phyloP scores from a whole-genome alignment of 2,888 invertebrate genomes.

The Anthophora plumipes region DNA sequence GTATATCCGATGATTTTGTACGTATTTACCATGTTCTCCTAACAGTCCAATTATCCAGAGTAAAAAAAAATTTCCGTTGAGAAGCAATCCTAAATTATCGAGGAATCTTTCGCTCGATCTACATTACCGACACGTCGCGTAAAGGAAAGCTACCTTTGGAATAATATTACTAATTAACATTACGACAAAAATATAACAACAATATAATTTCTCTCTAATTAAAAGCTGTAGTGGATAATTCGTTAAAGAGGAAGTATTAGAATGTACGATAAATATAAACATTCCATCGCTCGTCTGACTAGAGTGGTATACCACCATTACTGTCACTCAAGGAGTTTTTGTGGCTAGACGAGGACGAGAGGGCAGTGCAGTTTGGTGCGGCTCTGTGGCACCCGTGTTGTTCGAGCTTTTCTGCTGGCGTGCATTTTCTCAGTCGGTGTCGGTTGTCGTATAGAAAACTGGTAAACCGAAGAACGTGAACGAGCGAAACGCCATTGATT shows the following conservation, averaged over 20 bases:
- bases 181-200: background rate
- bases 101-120: constrained; percentile 12
- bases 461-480: constrained; percentile 13
- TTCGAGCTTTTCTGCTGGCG: constrained; percentile 66
- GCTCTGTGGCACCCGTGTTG: constrained; percentile 62
- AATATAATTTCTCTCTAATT: background rate
- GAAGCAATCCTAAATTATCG: background rate
- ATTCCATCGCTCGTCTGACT: constrained; percentile 57
- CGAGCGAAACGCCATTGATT: constrained; percentile 23
- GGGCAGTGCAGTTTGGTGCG: constrained; percentile 72
- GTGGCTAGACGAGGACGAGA: constrained; percentile 71
- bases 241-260: no score
- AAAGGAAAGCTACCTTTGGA: background rate
- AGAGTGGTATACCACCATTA: constrained; percentile 76
- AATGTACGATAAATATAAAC: background rate
- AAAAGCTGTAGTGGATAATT: no score
- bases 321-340: constrained; percentile 77
- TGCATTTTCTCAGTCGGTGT: constrained; percentile 43
- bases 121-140: constrained; percentile 21
- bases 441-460: constrained; percentile 20
- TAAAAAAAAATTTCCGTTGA: background rate
- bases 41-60: background rate
- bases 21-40: no score
- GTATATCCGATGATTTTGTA: background rate
- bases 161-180: background rate